Evolutionary conservation across 2,888 invertebrate genomes (phyloP).

Genomic region (Lepas anatifera): DNA sequence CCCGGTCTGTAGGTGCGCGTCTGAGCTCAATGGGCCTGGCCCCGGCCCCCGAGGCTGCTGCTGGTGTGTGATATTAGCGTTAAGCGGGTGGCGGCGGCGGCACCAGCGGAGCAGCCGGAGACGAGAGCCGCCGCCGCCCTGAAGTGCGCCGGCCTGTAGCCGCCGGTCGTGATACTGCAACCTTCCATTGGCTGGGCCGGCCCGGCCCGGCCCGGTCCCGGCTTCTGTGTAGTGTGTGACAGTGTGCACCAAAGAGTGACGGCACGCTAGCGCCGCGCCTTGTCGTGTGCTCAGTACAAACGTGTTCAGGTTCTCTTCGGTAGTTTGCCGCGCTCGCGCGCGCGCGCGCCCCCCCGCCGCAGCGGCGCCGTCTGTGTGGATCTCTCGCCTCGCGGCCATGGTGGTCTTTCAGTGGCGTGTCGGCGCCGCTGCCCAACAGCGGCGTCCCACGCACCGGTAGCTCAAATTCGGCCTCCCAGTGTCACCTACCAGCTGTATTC

Average conservation of each 20-base stretch:
- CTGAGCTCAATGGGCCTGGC: too few relatives aligned
- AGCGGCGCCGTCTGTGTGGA: not conserved
- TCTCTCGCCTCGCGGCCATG: not conserved
- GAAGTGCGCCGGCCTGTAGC: not conserved
- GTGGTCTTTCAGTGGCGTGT: not conserved
- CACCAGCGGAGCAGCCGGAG: too few relatives aligned
- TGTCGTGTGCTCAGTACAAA: not conserved
- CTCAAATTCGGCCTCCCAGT: too few relatives aligned
- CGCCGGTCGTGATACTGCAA: not conserved
- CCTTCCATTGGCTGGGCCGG: not conserved
- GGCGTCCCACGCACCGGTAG: too few relatives aligned
- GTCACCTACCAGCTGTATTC: too few relatives aligned
- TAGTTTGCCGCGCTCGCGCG: not conserved
- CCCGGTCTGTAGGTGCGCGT: not conserved
- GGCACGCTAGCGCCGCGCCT: not conserved
- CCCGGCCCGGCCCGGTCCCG: too few relatives aligned
- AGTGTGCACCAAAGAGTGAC: too few relatives aligned
- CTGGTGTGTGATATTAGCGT: not conserved
- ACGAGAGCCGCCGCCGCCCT: not conserved
- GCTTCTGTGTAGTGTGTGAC: too few relatives aligned
- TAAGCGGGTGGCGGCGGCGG: not conserved
- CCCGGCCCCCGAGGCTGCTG: not conserved
- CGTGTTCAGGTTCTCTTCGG: not conserved
- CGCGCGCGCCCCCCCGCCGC: not conserved
- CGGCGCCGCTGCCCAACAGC: too few relatives aligned